Base-by-base conservation (phyloP, 2,888 invertebrate species). In the Pyrrhosoma nymphula region DNA sequence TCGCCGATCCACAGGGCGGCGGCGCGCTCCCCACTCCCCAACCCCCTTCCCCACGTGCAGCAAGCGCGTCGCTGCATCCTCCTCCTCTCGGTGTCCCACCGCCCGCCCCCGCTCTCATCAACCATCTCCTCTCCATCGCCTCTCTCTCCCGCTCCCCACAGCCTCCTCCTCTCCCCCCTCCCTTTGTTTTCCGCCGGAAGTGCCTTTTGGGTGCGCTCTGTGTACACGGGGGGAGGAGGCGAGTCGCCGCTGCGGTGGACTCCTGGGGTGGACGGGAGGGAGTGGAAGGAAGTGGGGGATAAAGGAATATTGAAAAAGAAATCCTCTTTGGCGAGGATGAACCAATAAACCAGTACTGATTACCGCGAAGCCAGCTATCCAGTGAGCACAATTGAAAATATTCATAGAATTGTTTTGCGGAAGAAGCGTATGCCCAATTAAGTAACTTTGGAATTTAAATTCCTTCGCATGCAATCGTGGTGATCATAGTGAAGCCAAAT, bases 171-270 rank as follows among this genome's bases (percentile, higher is more conserved):
- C 55, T 26, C 56, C 89, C 56, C 56, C 47, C 88, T 88, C 30
- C 60, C 95, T 95, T 60, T 95, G 88, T 95, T 95, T 93, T 93
- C 60, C 47, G 93, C 93, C 93, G 93, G 93, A 93, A 93, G 69
- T 93, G 60, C 93, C 93, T 93, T 91, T 91, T 91, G 91, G 91
- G 91, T 69, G 93, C 93, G 93, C 93, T 93, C 93, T 93, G 93
- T 93, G 69, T 93, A 93, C 93, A 75, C 93, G 14, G 63, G 60
- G 63, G 39, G 60, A 35, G 35, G 56, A 26, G 47, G 47, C 47
- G 47, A 47, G 47, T 1, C 30, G 60, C 0, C 56, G 35, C 20
- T 2, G 60, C 56, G 35, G 30, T 56, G 35, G 88, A 90, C 60
- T 60, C 60, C 39, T 30, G 63, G 69, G 47, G 23, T 12, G 35